Evolutionary conservation across 2,888 invertebrate species (phyloP).

Genomic region (Mimas tiliae): DNA sequence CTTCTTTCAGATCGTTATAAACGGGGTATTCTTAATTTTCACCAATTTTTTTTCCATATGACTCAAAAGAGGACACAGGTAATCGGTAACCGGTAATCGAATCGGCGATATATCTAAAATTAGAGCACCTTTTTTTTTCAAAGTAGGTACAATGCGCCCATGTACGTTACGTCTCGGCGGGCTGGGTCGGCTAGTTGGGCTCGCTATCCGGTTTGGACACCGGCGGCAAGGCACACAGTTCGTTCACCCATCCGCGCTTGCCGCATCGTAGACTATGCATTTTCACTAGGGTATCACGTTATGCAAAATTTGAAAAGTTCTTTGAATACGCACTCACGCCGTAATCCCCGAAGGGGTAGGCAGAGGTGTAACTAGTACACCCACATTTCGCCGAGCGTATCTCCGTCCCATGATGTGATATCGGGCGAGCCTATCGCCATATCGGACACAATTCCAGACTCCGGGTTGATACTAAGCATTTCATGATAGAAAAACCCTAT

Average conservation of each 20-base stretch:
- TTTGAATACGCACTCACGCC: no score
- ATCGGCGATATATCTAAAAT: slow-evolving; percentile 39
- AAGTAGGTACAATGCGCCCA: slow-evolving; percentile 46
- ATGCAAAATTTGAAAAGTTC: slow-evolving; percentile 20
- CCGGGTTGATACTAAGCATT: no score
- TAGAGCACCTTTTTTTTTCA: slow-evolving; percentile 49
- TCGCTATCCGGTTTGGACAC: slow-evolving; percentile 77
- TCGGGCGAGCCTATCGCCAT: no score
- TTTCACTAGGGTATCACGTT: slow-evolving; percentile 61
- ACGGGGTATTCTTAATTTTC: no score
- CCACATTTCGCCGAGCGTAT: no score
- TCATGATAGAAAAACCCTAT: no score
- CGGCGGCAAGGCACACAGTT: slow-evolving; percentile 62
- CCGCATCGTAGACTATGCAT: slow-evolving; percentile 66
- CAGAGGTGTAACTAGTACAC: no score
- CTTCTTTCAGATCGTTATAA: not conserved
- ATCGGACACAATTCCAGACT: no score
- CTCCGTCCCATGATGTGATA: no score
- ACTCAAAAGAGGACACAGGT: not conserved
- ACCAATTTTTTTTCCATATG: not conserved
- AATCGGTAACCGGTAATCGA: not conserved
- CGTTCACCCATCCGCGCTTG: slow-evolving; percentile 71
- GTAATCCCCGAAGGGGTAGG: no score
- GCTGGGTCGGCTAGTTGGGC: slow-evolving; percentile 63
- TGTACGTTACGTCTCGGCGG: slow-evolving; percentile 45